Evolutionary conservation across 1,140 invertebrate species (phyloP), one percentile per base, ranked within the genome.

Genomic region (Apocrypta bakeri): DNA sequence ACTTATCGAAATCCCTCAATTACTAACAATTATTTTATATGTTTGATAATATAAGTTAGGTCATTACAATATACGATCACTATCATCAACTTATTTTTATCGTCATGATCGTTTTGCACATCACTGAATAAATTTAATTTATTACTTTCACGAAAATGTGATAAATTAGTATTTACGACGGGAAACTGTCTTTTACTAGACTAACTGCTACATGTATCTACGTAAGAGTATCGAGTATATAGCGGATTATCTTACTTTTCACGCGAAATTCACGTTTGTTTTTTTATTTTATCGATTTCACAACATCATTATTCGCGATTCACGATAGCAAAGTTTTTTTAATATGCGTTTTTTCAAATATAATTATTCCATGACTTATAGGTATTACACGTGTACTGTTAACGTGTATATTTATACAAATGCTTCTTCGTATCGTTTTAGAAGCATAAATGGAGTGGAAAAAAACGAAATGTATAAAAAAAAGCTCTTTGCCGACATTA

Each of bases 81-180:
- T 42, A 29, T 71, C 79, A 81, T 76, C 81, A 75, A 77, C 63
- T 71, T 64, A 31, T 72, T 64, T 63, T 17, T 83, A 74, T 64
- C 68, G 71, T 42, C 69, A 75, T 27, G 37, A 68, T 66, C 33
- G 81, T 68, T 83, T 78, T 63, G 42, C 79, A 83, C 37, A 79
- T 83, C 61, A 40, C 71, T 79, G 42, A 80, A 66, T 80, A 66
- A 83, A 77, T 80, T 83, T 85, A 83, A 85, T 78, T 85, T 83
- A 85, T 83, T 85, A 84, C 33, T 82, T 83, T 85, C 82, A 85
- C 79, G 37, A 33, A 42, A 72, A 79, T 85, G 85, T 85, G 85
- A 85, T 85, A 84, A 84, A 84, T 84, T 82, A 82, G 83, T 84
- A 83, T 85, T 85, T 84, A 82, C 84, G 73, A 82, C 40, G 56